Conservation (phyloP, 2,113 vertebrate species). For the Tympanuchus pallidicinctus region DNA sequence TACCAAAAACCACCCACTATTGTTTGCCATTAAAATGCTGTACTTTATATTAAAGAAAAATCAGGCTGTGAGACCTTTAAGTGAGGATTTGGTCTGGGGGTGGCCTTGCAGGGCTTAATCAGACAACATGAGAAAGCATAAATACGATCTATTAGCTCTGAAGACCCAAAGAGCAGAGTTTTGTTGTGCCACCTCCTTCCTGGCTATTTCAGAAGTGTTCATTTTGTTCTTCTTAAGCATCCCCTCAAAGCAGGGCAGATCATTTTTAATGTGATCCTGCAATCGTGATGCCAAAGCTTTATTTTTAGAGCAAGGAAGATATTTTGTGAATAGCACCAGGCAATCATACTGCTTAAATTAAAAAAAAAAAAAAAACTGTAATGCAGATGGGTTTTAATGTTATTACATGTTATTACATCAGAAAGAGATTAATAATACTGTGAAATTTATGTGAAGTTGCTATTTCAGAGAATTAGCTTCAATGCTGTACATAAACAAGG, state of each 20-base stretch:
- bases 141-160: background rate
- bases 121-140: background rate
- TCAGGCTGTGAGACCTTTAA: background rate
- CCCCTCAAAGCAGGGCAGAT: background rate
- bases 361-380: background rate
- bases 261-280: background rate
- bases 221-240: background rate
- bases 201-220: background rate
- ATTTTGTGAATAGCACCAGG: background rate
- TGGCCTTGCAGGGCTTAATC: background rate
- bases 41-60: background rate
- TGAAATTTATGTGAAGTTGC: background rate
- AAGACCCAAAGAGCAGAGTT: background rate
- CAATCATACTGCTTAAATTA: background rate
- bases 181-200: background rate
- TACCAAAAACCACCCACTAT: background rate
- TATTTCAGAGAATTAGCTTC: background rate
- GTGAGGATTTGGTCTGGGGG: background rate
- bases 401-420: background rate
- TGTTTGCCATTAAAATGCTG: background rate
- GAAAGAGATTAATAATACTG: background rate
- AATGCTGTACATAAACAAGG: background rate
- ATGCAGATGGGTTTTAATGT: background rate
- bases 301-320: accelerated
- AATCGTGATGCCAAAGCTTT: background rate